Conservation (phyloP, 2,113 vertebrate species). For the Pipra filicauda region DNA sequence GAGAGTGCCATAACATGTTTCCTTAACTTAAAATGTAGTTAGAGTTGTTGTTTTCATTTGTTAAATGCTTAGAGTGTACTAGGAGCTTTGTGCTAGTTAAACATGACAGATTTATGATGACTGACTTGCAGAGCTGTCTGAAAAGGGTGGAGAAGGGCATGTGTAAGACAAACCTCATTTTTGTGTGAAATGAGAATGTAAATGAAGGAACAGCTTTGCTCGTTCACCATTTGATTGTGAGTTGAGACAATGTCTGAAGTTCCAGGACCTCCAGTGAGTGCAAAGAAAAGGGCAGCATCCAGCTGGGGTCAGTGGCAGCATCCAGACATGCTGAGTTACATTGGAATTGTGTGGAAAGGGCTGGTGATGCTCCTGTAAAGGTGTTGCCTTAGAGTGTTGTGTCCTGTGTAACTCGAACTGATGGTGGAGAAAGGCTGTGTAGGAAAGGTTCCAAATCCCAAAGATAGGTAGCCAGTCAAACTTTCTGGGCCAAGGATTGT, state of each 20-base stretch:
- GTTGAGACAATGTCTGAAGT: background rate
- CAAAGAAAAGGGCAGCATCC: background rate
- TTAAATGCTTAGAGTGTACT: background rate
- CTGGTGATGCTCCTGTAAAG: background rate
- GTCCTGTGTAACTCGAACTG: background rate
- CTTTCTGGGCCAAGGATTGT: background rate
- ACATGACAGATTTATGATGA: background rate
- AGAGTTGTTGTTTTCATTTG: conserved; percentile 31
- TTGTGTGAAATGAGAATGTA: background rate
- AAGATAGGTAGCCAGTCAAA: background rate
- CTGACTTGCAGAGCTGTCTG: background rate
- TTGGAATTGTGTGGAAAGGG: background rate
- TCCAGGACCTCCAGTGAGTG: background rate
- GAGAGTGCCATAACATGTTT: background rate
- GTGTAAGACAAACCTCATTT: background rate
- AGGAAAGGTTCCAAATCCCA: background rate
- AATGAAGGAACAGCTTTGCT: background rate
- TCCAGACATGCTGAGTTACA: accelerated
- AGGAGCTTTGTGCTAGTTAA: background rate
- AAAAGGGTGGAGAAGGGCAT: background rate
- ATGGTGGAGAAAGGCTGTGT: background rate
- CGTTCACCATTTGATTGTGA: background rate
- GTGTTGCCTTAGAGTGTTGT: background rate
- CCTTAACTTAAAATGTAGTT: conserved; percentile 3
- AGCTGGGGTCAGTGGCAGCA: background rate